Evolutionary conservation across 2,797 vertebrate species (phyloP), one percentile per base, ranked within the genome.

Genomic region (Gobio occitaniae): DNA sequence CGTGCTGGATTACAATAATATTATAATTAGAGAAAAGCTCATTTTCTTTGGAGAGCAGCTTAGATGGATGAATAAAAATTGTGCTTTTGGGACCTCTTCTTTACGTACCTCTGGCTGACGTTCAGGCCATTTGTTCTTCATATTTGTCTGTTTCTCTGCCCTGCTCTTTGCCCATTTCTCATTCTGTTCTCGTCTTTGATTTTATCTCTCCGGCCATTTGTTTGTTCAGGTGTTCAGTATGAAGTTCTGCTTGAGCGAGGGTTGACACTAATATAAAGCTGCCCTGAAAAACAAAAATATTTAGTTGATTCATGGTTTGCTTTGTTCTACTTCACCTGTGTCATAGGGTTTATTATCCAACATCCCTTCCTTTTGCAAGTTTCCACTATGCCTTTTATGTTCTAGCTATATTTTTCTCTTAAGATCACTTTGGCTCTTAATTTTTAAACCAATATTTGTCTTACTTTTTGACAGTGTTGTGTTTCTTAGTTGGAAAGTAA

Each of bases 211-310:
- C 11, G 41, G 50, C 44, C 65, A 77, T 87, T 86, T 92, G 88
- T 92, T 92, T 91, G 83, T 88, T 90, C 90, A 92, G 91, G 89
- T 94, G 91, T 91, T 91, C 88, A 78, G 77, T 81, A 85, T 52
- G 81, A 88, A 85, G 86, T 89, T 90, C 82, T 78, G 84, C 87
- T 86, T 88, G 83, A 89, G 72, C 1, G 38, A 87, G 83, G 84
- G 84, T 50, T 87, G 85, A 90, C 86, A 88, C 90, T 87, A 86
- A 91, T 90, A 92, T 82, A 89, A 80, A 68, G 75, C 86, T 91
- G 84, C 84, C 87, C 87, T 41, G 63, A 70, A 75, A 87, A 89
- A 91, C 84, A 86, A 89, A 86, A 88, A 90, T 92, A 84, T 87
- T 88, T 88, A 89, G 80, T 77, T 36, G 84, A 84, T 83, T 91